These are phyloP conservation scores for Dromococcyx pavoninus DNA, from an alignment of 2,797 vertebrate species.

Conservation along the genomic window DNA sequence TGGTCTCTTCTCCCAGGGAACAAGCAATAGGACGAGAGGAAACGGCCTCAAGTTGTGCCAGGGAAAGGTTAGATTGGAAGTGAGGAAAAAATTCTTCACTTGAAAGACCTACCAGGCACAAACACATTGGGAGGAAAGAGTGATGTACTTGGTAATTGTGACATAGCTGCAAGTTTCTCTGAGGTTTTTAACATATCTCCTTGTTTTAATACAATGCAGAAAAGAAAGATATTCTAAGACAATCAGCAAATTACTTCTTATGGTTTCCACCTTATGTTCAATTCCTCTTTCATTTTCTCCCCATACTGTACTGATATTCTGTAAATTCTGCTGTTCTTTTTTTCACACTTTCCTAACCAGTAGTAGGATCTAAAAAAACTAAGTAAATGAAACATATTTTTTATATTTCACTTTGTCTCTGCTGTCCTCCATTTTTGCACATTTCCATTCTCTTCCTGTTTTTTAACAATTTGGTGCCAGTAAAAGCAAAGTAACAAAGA, in stretches of 20 bases:
- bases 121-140: too few species aligned
- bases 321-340: not conserved
- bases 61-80: too few species aligned
- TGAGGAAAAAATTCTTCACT: too few species aligned
- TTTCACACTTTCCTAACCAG: not conserved
- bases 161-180: not conserved
- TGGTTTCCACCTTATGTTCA: not conserved
- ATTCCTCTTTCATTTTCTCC: not conserved
- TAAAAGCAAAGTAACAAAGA: not conserved
- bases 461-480: not conserved
- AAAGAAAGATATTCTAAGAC: not conserved
- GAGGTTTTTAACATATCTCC: not conserved
- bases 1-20: too few species aligned
- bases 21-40: too few species aligned
- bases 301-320: not conserved
- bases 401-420: not conserved
- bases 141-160: too few species aligned
- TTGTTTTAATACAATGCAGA: not conserved
- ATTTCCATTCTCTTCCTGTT: not conserved
- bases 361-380: not conserved
- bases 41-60: too few species aligned
- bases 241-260: not conserved
- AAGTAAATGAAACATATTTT: not conserved
- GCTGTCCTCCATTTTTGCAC: not conserved
- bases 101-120: too few species aligned